A percentile compares a stretch with the other conserved stretches of the same genome.
Evolutionary conservation across 2,888 invertebrate species (phyloP).

Genomic region (Ceriagrion tenellum): DNA sequence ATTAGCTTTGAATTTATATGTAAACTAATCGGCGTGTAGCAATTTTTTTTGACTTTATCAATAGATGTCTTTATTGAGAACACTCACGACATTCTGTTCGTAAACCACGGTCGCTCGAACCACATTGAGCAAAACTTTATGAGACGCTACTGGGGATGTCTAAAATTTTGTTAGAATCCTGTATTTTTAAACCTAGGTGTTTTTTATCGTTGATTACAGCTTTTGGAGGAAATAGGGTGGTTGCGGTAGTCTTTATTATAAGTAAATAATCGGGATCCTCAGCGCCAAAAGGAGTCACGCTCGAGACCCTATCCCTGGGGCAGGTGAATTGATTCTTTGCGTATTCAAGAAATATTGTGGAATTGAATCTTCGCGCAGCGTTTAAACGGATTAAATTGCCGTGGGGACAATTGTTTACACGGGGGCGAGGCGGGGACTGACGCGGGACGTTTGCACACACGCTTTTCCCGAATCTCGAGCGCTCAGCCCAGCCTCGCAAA

Average conservation of each 20-base stretch:
- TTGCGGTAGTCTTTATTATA: not conserved
- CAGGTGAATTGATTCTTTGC: not conserved
- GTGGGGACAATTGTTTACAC: constrained; percentile 2
- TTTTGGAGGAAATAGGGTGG: not conserved
- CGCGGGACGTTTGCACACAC: not conserved
- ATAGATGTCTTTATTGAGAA: too few relatives aligned
- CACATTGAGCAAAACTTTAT: too few relatives aligned
- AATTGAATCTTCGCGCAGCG: constrained; percentile 28
- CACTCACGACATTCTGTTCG: too few relatives aligned
- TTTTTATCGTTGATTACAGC: not conserved
- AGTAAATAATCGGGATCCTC: not conserved
- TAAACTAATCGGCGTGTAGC: too few relatives aligned
- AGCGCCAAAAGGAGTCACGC: not conserved
- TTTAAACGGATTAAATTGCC: constrained; percentile 59
- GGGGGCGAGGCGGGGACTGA: not conserved
- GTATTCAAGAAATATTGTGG: constrained; percentile 13
- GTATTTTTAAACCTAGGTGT: not conserved
- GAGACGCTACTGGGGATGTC: too few relatives aligned
- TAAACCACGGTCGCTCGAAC: too few relatives aligned
- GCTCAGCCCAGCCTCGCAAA: constrained; percentile 40
- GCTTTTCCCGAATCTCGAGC: constrained; percentile 24
- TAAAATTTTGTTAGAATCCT: not conserved
- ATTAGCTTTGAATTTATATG: too few relatives aligned
- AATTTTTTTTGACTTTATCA: too few relatives aligned
- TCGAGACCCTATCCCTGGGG: not conserved